Percentiles rank a stretch among this genome's conserved stretches.
Conservation (phyloP, 2,888 invertebrate genomes). For the Caenorhabditis angaria region DNA sequence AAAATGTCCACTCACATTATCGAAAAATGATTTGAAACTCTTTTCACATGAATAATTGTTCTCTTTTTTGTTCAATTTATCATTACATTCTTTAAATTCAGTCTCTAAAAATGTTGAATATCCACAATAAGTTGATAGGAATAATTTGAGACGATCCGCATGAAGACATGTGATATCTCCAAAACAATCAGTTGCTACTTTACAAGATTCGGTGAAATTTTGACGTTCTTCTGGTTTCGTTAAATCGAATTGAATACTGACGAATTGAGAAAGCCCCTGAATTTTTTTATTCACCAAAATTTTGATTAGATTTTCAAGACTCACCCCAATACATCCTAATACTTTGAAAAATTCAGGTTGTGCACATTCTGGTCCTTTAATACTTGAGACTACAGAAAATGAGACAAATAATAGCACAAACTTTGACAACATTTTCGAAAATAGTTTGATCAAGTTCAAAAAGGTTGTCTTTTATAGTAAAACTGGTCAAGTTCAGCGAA, state of each 20-base stretch:
- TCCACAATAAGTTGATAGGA: slow-evolving; percentile 23
- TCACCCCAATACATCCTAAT: slow-evolving; percentile 28
- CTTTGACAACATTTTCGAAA: neutral
- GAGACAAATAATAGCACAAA: slow-evolving; percentile 7
- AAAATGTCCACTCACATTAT: slow-evolving; percentile 14
- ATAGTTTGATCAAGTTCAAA: no score
- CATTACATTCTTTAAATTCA: slow-evolving; percentile 27
- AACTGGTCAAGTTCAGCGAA: slow-evolving; percentile 26
- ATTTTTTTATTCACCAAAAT: neutral
- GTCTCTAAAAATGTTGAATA: slow-evolving; percentile 36
- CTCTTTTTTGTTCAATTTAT: neutral
- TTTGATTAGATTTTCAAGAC: neutral
- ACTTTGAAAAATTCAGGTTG: slow-evolving; percentile 25
- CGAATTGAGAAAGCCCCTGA: slow-evolving; percentile 26
- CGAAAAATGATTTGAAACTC: slow-evolving; percentile 27
- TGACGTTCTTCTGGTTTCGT: slow-evolving; percentile 13
- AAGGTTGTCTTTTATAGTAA: slow-evolving; percentile 6
- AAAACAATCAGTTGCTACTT: slow-evolving; percentile 28
- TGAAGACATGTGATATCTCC: slow-evolving; percentile 13
- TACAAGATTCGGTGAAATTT: slow-evolving; percentile 21
- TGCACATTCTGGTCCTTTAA: slow-evolving; percentile 7
- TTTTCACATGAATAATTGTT: slow-evolving; percentile 14
- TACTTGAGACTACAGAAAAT: no score
- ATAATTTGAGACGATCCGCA: slow-evolving; percentile 23
- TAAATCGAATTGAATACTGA: slow-evolving; percentile 16